phyloP scores from a whole-genome alignment of 1,140 invertebrate genomes.

The Zaprionus davidi region DNA sequence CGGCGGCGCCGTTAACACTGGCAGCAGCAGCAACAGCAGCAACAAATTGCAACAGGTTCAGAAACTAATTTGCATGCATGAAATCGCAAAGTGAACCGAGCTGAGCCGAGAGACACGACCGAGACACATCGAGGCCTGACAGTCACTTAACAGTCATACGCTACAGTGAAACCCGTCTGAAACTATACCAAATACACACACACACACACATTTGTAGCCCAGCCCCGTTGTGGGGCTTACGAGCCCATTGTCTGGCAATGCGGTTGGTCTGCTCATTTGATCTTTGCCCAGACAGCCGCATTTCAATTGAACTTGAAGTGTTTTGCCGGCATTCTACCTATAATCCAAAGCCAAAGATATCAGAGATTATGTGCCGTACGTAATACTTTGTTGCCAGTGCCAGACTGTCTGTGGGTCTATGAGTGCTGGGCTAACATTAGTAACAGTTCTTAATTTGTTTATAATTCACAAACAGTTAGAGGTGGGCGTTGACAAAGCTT shows the following conservation, averaged over 20 bases:
- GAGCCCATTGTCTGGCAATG: slow-evolving; percentile 70
- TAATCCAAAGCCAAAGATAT: slow-evolving; percentile 21
- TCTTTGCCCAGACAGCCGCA: slow-evolving; percentile 58
- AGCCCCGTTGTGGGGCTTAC: slow-evolving; percentile 41
- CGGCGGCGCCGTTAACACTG: slow-evolving; percentile 41
- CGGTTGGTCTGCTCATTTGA: slow-evolving; percentile 68
- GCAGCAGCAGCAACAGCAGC: slow-evolving; percentile 19
- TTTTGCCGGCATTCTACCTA: slow-evolving; percentile 41
- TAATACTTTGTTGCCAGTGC: slow-evolving; percentile 27
- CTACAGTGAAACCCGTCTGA: slow-evolving; percentile 60
- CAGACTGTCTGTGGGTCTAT: slow-evolving; percentile 33
- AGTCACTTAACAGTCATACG: slow-evolving; percentile 56
- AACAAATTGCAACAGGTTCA: slow-evolving; percentile 79
- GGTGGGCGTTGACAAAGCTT: background rate
- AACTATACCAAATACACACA: slow-evolving; percentile 41
- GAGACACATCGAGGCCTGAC: slow-evolving; percentile 52
- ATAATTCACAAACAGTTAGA: background rate
- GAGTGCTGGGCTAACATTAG: background rate
- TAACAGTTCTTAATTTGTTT: background rate
- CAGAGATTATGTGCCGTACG: slow-evolving; percentile 10
- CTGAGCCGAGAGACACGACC: slow-evolving; percentile 37
- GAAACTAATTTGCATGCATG: slow-evolving; percentile 81
- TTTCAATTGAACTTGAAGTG: slow-evolving; percentile 82
- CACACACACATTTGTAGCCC: background rate
- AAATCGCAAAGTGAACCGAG: slow-evolving; percentile 65